Evolutionary conservation across 2,797 vertebrate species (phyloP), one percentile per base, ranked within the genome.

Genomic region (Hapalemur alaotrensis): DNA sequence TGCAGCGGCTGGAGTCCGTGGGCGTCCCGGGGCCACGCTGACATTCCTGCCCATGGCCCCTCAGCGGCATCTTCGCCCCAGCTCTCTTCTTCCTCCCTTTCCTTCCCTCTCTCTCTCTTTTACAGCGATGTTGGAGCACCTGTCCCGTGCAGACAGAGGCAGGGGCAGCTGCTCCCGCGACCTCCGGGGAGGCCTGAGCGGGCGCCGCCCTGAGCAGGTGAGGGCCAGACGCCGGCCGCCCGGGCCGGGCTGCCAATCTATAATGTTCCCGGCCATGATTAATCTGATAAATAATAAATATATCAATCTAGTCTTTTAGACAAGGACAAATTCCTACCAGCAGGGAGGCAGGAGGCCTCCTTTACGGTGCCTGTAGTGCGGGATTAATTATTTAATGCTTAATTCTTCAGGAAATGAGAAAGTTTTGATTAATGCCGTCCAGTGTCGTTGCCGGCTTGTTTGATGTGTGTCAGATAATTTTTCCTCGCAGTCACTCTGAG

Each of bases 251-350:
- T 99, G 98, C 98, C 99, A 99, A 99, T 99, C 99, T 99, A 97
- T 99, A 99, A 99, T 99, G 99, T 99, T 99, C 99, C 99, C 97
- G 98, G 98, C 99, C 98, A 99, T 99, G 99, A 99, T 99, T 99
- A 99, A 99, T 99, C 99, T 99, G 99, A 99, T 99, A 99, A 99
- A 99, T 99, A 99, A 99, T 99, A 99, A 99, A 99, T 99, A 99
- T 99, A 99, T 99, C 99, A 99, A 99, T 99, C 99, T 99, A 99
- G 99, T 98, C 98, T 98, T 99, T 99, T 99, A 99, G 99, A 99
- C 99, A 99, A 99, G 99, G 99, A 99, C 99, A 99, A 99, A 99
- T 99, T 99, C 99, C 99, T 99, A 99, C 98, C 99, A 99, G 99
- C 99, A 98, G 99, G 99, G 99, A 99, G 98, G 99, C 99, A 99